Percentiles rank a stretch among this genome's conserved stretches.
phyloP scores from a whole-genome alignment of 2,797 vertebrate genomes.

The Cirrhinus mrigala region DNA sequence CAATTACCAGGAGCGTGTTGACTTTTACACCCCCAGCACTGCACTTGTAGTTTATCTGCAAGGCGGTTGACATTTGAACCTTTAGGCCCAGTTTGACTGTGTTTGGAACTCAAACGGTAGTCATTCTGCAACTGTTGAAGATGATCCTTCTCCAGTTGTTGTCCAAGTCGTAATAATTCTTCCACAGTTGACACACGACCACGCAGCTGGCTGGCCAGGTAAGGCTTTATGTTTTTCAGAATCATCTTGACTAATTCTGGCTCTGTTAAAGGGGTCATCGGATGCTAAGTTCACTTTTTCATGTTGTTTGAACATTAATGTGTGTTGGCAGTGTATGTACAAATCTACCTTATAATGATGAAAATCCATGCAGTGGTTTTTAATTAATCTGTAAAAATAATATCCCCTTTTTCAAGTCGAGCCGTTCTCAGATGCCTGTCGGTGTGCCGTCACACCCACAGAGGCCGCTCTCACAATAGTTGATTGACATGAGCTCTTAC shows the following conservation, averaged over 20 bases:
- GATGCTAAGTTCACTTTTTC: too few species aligned
- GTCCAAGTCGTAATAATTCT: neutral
- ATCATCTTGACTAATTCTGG: neutral
- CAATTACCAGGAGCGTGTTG: neutral
- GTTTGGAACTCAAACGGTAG: neutral
- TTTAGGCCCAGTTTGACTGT: neutral
- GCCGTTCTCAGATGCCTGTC: too few species aligned
- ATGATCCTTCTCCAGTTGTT: neutral
- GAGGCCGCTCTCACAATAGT: too few species aligned
- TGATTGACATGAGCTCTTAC: too few species aligned
- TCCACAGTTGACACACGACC: neutral
- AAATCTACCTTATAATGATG: too few species aligned
- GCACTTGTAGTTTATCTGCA: neutral
- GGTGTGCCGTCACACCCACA: too few species aligned
- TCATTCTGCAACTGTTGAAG: neutral
- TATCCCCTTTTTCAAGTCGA: too few species aligned
- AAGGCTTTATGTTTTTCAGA: neutral
- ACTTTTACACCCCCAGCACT: neutral
- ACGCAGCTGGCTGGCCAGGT: neutral
- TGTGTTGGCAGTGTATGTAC: too few species aligned
- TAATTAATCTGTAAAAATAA: too few species aligned
- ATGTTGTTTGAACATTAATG: too few species aligned
- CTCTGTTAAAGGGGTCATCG: too few species aligned
- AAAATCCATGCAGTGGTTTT: too few species aligned
- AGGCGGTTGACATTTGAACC: neutral